A percentile compares a stretch with the other conserved stretches of the same genome.
Evolutionary conservation across 2,113 vertebrate genomes (phyloP).

Genomic region (Triplophysa rosa): DNA sequence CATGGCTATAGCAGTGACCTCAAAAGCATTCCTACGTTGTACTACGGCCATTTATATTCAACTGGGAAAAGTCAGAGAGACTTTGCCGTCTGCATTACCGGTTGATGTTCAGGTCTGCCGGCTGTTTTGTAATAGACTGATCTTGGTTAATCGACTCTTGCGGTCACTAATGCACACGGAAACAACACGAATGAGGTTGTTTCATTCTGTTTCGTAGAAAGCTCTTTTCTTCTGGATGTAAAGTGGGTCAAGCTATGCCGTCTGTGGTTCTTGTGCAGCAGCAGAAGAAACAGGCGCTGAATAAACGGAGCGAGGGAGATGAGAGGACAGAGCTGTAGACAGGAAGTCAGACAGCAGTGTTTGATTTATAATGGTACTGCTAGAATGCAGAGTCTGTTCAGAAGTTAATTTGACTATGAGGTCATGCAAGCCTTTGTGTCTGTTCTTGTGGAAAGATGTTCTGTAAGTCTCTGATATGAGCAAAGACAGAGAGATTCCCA

Average conservation of each 20-base stretch:
- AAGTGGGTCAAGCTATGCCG: constrained; percentile 54
- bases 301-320: not conserved
- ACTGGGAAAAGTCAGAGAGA: not conserved
- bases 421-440: constrained; percentile 27
- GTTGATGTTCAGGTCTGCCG: constrained; percentile 1
- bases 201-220: constrained; percentile 20
- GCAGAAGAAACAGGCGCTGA: constrained; percentile 16
- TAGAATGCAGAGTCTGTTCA: constrained; percentile 27
- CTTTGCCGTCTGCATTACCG: not conserved
- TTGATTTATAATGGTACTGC: constrained; percentile 24
- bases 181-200: not conserved
- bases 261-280: constrained; percentile 27
- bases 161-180: not conserved
- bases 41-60: not conserved
- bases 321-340: constrained; percentile 9
- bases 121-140: not conserved
- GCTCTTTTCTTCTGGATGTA: constrained; percentile 11
- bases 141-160: not conserved
- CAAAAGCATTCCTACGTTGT: constrained; percentile 5
- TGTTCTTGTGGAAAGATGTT: constrained; percentile 6
- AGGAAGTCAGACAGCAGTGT: constrained; percentile 2
- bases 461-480: not conserved
- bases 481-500: constrained; percentile 7
- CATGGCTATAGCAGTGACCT: not conserved
- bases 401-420: constrained; percentile 40